phyloP scores from a whole-genome alignment of 2,888 invertebrate genomes.

The Eupithecia inturbata region DNA sequence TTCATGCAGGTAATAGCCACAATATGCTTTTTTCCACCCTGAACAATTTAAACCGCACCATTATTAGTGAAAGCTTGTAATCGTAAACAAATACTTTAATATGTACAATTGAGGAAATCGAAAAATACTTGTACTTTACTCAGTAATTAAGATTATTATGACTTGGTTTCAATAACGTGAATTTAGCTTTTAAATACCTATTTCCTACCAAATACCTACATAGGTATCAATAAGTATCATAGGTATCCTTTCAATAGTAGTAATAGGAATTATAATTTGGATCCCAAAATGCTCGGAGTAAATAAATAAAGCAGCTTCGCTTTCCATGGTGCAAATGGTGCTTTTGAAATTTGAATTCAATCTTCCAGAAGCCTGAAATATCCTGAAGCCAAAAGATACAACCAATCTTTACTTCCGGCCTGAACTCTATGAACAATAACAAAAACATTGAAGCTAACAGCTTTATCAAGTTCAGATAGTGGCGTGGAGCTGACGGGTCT shows the following conservation, averaged over 20 bases:
- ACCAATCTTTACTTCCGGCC: constrained; percentile 6
- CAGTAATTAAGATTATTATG: background rate
- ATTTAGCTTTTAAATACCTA: background rate
- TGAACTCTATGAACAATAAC: constrained; percentile 15
- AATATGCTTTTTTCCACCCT: background rate
- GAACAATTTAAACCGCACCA: background rate
- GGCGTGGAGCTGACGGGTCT: constrained; percentile 23
- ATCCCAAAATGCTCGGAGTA: background rate
- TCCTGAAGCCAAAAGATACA: constrained; percentile 2
- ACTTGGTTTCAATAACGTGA: background rate
- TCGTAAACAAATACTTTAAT: background rate
- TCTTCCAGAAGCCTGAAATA: background rate
- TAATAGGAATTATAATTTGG: no score
- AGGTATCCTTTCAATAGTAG: no score
- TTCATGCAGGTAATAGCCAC: background rate
- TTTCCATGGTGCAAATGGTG: background rate
- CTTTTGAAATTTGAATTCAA: background rate
- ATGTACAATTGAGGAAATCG: background rate
- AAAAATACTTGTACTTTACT: background rate
- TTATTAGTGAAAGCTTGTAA: background rate
- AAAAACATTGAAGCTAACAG: constrained; percentile 22
- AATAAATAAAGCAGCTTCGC: background rate
- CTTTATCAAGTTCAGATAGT: constrained; percentile 13
- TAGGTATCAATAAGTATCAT: no score
- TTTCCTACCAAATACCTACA: background rate